Percentiles rank a stretch among this genome's conserved stretches.
phyloP scores from a whole-genome alignment of 2,888 invertebrate species.

The Leptothorax acervorum region DNA sequence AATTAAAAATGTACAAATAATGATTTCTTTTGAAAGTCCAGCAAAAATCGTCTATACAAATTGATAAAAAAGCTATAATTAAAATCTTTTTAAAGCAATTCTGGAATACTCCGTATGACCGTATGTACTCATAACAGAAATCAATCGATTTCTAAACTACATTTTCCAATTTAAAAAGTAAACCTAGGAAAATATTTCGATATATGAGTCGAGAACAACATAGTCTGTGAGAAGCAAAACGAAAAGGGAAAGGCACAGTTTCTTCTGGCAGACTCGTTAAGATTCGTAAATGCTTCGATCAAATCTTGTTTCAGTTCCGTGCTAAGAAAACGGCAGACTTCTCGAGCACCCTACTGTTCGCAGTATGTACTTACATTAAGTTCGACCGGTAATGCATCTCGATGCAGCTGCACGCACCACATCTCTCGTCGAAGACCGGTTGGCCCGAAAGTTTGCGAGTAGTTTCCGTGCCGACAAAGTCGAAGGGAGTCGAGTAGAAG shows the following conservation, averaged over 20 bases:
- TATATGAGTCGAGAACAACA: not conserved
- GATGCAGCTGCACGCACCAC: constrained; percentile 56
- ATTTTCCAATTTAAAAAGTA: not conserved
- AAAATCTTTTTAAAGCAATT: not conserved
- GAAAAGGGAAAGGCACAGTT: not conserved
- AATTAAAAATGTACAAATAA: not conserved
- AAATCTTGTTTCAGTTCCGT: constrained; percentile 34
- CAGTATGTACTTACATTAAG: constrained; percentile 58
- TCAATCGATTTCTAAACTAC: not conserved
- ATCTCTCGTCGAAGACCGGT: constrained; percentile 54
- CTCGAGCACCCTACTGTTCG: constrained; percentile 8
- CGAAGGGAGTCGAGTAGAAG: constrained; percentile 6
- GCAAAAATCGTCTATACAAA: not conserved
- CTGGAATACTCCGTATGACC: not conserved
- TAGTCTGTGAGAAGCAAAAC: not conserved
- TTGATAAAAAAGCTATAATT: not conserved
- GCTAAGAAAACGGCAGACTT: not conserved
- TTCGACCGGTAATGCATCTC: constrained; percentile 58
- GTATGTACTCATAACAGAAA: not conserved
- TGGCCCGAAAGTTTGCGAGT: constrained; percentile 55
- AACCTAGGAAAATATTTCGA: not conserved
- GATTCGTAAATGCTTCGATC: constrained; percentile 49
- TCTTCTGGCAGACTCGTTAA: constrained; percentile 33
- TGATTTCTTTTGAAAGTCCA: not conserved
- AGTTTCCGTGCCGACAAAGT: constrained; percentile 53